These are phyloP conservation scores for Pseudanteris insignis DNA, from an alignment of 2,888 invertebrate species.

Conservation along the genomic window DNA sequence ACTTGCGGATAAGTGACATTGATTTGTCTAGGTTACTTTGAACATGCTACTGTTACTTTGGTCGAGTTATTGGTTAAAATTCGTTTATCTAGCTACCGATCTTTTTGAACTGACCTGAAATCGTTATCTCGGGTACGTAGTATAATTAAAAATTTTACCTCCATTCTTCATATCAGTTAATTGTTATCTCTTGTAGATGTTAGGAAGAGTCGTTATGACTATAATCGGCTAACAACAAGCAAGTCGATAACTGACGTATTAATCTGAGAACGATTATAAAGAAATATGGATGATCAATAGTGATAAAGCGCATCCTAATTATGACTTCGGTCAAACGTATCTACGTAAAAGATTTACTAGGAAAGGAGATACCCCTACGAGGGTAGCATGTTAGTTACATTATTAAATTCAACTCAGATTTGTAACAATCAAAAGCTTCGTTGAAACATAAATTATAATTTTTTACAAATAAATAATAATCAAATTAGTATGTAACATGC, in stretches of 20 bases:
- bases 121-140: conserved; percentile 5
- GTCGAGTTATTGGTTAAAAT: conserved; percentile 4
- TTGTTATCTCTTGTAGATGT: conserved; percentile 7
- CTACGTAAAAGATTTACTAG: no score
- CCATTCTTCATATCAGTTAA: neutral
- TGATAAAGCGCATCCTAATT: no score
- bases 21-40: conserved; percentile 22
- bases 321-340: no score
- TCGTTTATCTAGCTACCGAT: conserved; percentile 12
- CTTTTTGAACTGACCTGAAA: conserved; percentile 11
- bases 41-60: conserved; percentile 16
- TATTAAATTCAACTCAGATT: no score
- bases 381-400: no score
- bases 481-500: no score
- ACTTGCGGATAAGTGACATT: conserved; percentile 19
- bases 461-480: no score
- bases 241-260: no score
- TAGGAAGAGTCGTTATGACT: neutral
- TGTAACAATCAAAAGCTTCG: no score
- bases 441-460: no score
- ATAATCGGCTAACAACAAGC: no score
- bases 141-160: conserved; percentile 9
- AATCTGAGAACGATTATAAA: neutral
- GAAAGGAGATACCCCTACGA: no score
- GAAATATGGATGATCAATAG: neutral